These are phyloP conservation scores for Andrena marginata DNA, from an alignment of 2,888 invertebrate species.

Conservation along the genomic window DNA sequence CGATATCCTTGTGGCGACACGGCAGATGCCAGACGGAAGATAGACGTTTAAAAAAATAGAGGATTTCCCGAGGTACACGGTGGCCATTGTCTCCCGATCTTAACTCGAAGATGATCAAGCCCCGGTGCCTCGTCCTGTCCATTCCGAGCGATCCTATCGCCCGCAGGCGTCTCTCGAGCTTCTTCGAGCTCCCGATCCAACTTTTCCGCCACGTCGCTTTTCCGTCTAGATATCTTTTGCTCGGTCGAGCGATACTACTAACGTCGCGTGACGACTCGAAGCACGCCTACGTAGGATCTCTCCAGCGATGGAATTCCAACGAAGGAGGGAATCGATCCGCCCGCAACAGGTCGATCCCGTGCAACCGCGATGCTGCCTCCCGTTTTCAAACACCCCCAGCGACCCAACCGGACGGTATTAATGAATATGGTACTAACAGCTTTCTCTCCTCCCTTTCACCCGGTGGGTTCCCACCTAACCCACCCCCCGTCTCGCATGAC, in stretches of 20 bases:
- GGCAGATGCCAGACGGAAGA: conserved; percentile 76
- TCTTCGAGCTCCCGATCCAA: conserved; percentile 35
- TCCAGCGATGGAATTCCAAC: not conserved
- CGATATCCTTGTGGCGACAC: conserved; percentile 60
- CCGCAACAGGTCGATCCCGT: not conserved
- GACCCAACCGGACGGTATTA: conserved; percentile 75
- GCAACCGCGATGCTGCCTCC: not conserved
- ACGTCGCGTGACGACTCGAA: too few species aligned
- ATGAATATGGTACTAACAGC: conserved; percentile 76
- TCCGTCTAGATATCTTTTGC: not conserved
- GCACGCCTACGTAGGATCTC: not conserved
- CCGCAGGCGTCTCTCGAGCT: conserved; percentile 56
- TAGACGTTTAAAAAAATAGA: conserved; percentile 72
- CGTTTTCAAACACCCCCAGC: conserved; percentile 76
- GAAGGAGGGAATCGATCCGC: not conserved
- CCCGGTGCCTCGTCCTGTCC: conserved; percentile 27
- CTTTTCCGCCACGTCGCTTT: conserved; percentile 62
- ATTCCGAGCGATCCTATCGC: conserved; percentile 75
- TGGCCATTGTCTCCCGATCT: conserved; percentile 66
- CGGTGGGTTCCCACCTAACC: conserved; percentile 63
- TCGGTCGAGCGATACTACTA: not conserved
- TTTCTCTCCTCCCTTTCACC: conserved; percentile 43
- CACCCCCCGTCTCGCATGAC: conserved; percentile 79
- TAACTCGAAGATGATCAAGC: conserved; percentile 72
- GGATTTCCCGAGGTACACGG: conserved; percentile 64